Evolutionary conservation across 2,113 vertebrate genomes (phyloP).

Genomic region (mouse (Mus musculus)): DNA sequence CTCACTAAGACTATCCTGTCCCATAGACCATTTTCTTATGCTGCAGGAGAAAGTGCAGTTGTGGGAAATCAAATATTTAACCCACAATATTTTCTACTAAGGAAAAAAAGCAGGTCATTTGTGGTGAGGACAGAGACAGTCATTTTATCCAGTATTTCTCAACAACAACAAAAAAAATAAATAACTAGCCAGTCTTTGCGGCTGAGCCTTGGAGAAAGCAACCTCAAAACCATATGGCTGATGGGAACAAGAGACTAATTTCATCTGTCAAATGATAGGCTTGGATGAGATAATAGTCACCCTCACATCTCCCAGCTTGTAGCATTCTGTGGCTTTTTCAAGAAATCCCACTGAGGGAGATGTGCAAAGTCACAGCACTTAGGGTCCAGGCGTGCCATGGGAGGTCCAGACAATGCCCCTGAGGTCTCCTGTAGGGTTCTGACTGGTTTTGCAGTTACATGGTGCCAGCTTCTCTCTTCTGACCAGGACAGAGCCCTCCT

Average conservation of each 20-base stretch:
- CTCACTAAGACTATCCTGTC: not conserved
- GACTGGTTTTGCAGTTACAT: not conserved
- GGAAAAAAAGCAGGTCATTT: conserved; percentile 67
- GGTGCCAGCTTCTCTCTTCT: not conserved
- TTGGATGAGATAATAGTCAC: conserved; percentile 72
- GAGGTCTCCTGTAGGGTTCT: not conserved
- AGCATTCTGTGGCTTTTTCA: conserved; percentile 58
- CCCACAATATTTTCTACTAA: conserved; percentile 4
- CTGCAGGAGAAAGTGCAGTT: not conserved
- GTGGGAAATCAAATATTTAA: conserved; percentile 39
- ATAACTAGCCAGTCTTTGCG: conserved; percentile 49
- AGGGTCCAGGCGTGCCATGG: not conserved
- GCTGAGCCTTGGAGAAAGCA: conserved; percentile 58
- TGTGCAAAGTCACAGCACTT: not conserved
- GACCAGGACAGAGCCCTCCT: not conserved
- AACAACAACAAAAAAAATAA: not conserved
- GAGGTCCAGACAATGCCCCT: not conserved
- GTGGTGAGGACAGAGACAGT: conserved; percentile 78
- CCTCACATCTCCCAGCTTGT: conserved; percentile 44
- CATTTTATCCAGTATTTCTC: conserved; percentile 58
- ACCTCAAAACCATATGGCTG: conserved; percentile 64
- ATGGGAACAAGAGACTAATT: conserved; percentile 72
- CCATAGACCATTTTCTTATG: not conserved
- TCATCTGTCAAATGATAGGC: conserved; percentile 78
- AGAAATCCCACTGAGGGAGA: conserved; percentile 14